phyloP scores from a whole-genome alignment of 2,797 vertebrate species.

The Benthosema pterotum region DNA sequence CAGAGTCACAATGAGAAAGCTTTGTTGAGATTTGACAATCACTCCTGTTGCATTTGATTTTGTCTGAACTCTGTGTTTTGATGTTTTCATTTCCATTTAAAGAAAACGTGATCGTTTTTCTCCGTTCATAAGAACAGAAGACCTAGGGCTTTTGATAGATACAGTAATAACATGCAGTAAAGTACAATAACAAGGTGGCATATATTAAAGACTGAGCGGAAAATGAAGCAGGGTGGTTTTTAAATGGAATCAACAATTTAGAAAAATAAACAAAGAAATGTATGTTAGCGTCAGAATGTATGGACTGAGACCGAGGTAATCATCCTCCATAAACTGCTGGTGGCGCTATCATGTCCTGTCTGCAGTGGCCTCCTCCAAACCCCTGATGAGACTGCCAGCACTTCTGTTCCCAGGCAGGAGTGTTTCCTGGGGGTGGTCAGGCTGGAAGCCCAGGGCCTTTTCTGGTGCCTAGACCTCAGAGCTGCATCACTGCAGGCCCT shows the following conservation, averaged over 20 bases:
- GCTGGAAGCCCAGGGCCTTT: slow-evolving; percentile 77
- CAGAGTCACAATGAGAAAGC: slow-evolving; percentile 82
- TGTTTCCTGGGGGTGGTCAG: slow-evolving; percentile 59
- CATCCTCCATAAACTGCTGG: slow-evolving; percentile 58
- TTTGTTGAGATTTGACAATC: slow-evolving; percentile 99
- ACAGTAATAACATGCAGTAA: slow-evolving; percentile 30
- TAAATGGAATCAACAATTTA: slow-evolving; percentile 60
- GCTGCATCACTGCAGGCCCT: slow-evolving; percentile 74
- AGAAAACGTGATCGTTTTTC: slow-evolving; percentile 45
- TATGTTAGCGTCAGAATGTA: slow-evolving; percentile 80
- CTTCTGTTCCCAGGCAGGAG: slow-evolving; percentile 37
- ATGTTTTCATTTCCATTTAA: slow-evolving; percentile 61
- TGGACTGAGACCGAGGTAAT: slow-evolving; percentile 64
- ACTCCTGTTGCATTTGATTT: slow-evolving; percentile 83
- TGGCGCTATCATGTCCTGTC: slow-evolving; percentile 30
- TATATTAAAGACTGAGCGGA: slow-evolving; percentile 18
- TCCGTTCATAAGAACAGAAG: slow-evolving; percentile 50
- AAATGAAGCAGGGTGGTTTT: slow-evolving; percentile 72
- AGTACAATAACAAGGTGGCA: slow-evolving; percentile 23
- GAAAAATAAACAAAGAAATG: slow-evolving; percentile 63
- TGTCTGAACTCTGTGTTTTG: slow-evolving; percentile 74
- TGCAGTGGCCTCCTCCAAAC: slow-evolving; percentile 60
- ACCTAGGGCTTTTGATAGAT: slow-evolving; percentile 72
- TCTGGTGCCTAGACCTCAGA: slow-evolving; percentile 77
- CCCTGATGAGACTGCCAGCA: slow-evolving; percentile 54